Evolutionary conservation across 2,797 vertebrate species (phyloP).

Genomic region (Hephaestus fuliginosus): DNA sequence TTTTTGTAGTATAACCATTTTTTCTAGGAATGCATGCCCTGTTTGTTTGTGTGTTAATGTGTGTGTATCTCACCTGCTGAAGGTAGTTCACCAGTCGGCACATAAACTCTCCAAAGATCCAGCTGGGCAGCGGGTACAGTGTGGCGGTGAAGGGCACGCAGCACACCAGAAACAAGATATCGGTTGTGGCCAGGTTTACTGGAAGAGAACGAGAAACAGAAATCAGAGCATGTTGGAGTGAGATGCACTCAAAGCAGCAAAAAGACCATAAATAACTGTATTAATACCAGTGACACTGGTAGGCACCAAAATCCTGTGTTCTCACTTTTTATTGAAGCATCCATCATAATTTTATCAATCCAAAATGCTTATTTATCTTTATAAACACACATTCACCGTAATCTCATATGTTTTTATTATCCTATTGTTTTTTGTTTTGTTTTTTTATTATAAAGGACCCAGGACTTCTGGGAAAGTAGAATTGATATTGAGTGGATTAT

Average conservation of each 20-base stretch:
- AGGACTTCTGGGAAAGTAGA: too few species aligned
- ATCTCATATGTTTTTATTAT: too few species aligned
- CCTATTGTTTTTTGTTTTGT: too few species aligned
- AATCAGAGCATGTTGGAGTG: not conserved
- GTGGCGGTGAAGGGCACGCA: constrained; percentile 89
- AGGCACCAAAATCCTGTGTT: not conserved
- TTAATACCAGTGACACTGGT: not conserved
- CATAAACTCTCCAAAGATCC: constrained; percentile 89
- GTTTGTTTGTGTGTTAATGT: not conserved
- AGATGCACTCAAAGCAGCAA: not conserved
- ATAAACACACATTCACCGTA: too few species aligned
- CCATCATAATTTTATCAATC: not conserved
- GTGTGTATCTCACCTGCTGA: constrained; percentile 80
- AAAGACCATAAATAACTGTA: not conserved
- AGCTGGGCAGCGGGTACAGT: constrained; percentile 87
- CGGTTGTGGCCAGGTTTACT: constrained; percentile 86
- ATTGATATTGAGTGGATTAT: too few species aligned
- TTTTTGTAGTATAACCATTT: not conserved
- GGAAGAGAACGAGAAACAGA: constrained; percentile 5
- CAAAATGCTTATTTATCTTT: too few species aligned
- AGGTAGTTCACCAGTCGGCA: constrained; percentile 87
- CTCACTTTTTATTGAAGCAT: not conserved
- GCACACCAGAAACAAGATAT: constrained; percentile 87
- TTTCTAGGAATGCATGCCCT: not conserved
- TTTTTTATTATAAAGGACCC: too few species aligned